phyloP scores from a whole-genome alignment of 2,797 vertebrate species.

The Manis javanica region DNA sequence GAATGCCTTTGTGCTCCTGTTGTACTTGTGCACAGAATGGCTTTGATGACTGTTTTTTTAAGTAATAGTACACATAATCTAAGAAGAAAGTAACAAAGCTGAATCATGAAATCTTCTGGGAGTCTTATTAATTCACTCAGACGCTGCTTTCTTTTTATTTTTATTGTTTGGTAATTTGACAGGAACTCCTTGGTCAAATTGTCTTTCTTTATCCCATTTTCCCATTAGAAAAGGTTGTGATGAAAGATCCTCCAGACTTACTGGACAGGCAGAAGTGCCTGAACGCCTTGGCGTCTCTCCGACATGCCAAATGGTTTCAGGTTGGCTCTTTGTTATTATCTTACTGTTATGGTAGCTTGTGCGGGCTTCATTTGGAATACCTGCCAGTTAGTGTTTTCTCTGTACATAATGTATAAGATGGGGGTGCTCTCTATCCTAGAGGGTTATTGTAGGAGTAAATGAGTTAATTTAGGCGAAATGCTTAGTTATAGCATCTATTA shows the following conservation, averaged over 20 bases:
- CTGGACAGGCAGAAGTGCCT: conserved; percentile 99
- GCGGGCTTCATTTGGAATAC: conserved; percentile 85
- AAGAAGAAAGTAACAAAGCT: conserved; percentile 37
- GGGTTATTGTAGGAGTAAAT: conserved; percentile 37
- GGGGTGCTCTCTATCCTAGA: background rate
- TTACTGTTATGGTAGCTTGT: conserved; percentile 95
- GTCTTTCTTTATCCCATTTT: conserved; percentile 95
- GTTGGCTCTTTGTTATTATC: conserved; percentile 98
- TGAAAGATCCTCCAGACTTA: conserved; percentile 96
- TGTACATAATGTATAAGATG: conserved; percentile 17
- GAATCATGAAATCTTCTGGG: conserved; percentile 84
- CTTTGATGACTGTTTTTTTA: conserved; percentile 83
- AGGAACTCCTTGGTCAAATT: conserved; percentile 90
- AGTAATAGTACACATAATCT: conserved; percentile 83
- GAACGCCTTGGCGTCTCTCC: conserved; percentile 99
- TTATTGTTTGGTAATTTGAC: conserved; percentile 85
- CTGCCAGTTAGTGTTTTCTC: conserved; percentile 80
- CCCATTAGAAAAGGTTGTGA: conserved; percentile 97
- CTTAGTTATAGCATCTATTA: conserved; percentile 69
- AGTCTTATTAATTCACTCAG: conserved; percentile 88
- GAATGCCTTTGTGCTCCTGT: conserved; percentile 84
- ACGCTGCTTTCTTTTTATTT: conserved; percentile 86
- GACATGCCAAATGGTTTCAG: conserved; percentile 99
- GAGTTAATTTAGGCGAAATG: conserved; percentile 54
- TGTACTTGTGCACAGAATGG: conserved; percentile 83